Percentiles rank a stretch among this genome's conserved stretches.
Evolutionary conservation across 2,797 vertebrate species (phyloP).

Genomic region (Xenentodon cancila): DNA sequence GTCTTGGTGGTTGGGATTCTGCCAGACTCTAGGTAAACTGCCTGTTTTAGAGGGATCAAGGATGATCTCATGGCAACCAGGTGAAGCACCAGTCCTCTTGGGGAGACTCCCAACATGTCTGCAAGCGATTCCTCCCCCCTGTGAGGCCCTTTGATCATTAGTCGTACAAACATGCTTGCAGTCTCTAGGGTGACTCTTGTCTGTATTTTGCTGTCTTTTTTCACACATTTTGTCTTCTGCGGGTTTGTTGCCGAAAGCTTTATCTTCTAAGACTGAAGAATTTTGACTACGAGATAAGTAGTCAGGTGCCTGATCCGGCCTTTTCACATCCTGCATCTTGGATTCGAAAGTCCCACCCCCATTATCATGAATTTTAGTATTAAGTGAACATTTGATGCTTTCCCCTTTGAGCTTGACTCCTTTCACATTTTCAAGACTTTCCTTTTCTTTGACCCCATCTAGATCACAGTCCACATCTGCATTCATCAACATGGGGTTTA

Average conservation of each 20-base stretch:
- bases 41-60: constrained; percentile 69
- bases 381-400: constrained; percentile 59
- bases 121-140: constrained; percentile 69
- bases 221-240: constrained; percentile 64
- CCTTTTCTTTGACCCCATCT: constrained; percentile 78
- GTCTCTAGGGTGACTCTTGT: constrained; percentile 76
- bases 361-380: constrained; percentile 58
- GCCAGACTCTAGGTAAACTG: constrained; percentile 83
- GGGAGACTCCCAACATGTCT: constrained; percentile 68
- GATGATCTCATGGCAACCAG: constrained; percentile 70
- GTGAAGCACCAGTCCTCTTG: constrained; percentile 41
- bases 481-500: constrained; percentile 90
- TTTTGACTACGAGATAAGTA: constrained; percentile 20
- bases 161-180: constrained; percentile 76
- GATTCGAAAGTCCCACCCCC: constrained; percentile 69
- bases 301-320: constrained; percentile 28
- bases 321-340: constrained; percentile 54
- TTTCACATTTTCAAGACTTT: constrained; percentile 73
- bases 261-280: constrained; percentile 19
- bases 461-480: constrained; percentile 82
- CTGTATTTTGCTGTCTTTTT: constrained; percentile 63
- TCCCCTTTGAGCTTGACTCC: constrained; percentile 69
- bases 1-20: constrained; percentile 75
- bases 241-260: constrained; percentile 39
- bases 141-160: constrained; percentile 75